Evolutionary conservation across 2,888 invertebrate genomes (phyloP).

Genomic region (Dascillus cervinus): DNA sequence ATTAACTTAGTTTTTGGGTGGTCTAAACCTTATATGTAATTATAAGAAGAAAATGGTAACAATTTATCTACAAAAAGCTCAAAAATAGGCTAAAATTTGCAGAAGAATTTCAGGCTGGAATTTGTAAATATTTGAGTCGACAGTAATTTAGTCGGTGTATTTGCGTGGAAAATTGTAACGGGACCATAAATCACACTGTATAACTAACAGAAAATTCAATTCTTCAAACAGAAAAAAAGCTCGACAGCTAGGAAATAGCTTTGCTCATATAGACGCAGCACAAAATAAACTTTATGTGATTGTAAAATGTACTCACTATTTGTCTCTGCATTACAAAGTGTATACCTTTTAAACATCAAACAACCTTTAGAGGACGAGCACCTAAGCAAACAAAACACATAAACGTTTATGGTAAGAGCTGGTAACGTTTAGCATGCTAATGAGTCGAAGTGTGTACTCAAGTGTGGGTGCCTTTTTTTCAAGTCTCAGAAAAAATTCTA

Average conservation of each 20-base stretch:
- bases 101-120: too few relatives aligned
- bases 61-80: too few relatives aligned
- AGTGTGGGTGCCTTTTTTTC: slow-evolving; percentile 34
- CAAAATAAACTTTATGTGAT: slow-evolving; percentile 3
- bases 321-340: slow-evolving; percentile 7
- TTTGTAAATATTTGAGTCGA: too few relatives aligned
- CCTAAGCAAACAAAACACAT: slow-evolving; percentile 33
- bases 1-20: too few relatives aligned
- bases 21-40: too few relatives aligned
- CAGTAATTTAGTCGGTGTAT: too few relatives aligned
- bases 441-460: slow-evolving; percentile 29
- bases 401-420: slow-evolving; percentile 34
- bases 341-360: slow-evolving; percentile 16
- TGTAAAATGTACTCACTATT: slow-evolving; percentile 8
- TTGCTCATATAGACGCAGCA: background rate
- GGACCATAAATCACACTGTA: too few relatives aligned
- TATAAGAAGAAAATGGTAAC: too few relatives aligned
- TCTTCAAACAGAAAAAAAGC: background rate
- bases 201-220: too few relatives aligned
- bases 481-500: too few relatives aligned
- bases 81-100: too few relatives aligned
- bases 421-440: slow-evolving; percentile 34
- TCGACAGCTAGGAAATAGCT: background rate
- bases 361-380: slow-evolving; percentile 31
- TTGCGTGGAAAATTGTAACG: too few relatives aligned